A percentile compares a stretch with the other conserved stretches of the same genome.
These are phyloP conservation scores for Sterna hirundo DNA, from an alignment of 2,113 vertebrate species.

Conservation along the genomic window DNA sequence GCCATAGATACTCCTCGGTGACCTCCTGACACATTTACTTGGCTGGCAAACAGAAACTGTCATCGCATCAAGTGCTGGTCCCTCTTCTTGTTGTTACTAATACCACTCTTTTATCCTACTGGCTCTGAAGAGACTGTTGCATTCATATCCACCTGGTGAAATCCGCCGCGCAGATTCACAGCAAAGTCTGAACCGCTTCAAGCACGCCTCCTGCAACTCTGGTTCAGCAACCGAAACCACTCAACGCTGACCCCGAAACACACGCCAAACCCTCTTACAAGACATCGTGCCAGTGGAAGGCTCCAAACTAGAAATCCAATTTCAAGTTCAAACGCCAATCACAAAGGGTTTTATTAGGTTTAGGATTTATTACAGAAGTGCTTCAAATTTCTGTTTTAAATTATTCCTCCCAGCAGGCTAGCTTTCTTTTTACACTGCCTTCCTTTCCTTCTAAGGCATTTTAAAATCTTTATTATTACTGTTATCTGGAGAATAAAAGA, in stretches of 20 bases:
- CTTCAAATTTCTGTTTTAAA: neutral
- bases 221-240: neutral
- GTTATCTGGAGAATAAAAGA: neutral
- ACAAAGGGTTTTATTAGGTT: neutral
- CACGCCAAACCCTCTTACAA: rapidly evolving
- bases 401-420: neutral
- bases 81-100: neutral
- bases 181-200: rapidly evolving
- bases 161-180: rapidly evolving
- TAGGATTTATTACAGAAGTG: neutral
- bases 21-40: constrained; percentile 31
- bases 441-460: neutral
- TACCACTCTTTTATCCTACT: neutral
- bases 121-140: neutral
- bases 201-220: neutral
- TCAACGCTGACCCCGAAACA: neutral
- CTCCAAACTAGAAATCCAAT: neutral
- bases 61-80: neutral
- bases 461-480: neutral
- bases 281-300: neutral
- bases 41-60: constrained; percentile 1
- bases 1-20: constrained; percentile 10
- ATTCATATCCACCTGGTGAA: neutral
- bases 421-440: neutral
- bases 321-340: neutral